Evolutionary conservation across 2,888 invertebrate genomes (phyloP).

Genomic region (Hydroisotoma schaefferi): DNA sequence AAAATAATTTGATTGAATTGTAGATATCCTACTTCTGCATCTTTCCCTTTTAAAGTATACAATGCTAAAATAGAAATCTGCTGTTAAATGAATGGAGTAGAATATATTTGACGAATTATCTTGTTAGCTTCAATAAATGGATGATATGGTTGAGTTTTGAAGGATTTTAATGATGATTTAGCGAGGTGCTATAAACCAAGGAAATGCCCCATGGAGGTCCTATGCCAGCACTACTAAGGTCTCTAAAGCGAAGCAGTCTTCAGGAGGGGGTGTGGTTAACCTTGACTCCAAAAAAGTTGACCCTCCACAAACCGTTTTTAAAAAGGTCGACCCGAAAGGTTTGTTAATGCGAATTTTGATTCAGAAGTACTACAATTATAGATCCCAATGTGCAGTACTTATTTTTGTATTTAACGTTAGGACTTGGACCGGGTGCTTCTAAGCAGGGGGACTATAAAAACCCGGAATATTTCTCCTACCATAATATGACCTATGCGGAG

Average conservation of each 20-base stretch:
- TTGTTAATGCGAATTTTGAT: not conserved
- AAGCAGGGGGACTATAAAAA: constrained; percentile 73
- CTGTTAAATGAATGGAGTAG: too few species aligned
- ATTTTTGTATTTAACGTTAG: constrained; percentile 50
- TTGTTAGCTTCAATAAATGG: too few species aligned
- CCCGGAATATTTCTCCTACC: constrained; percentile 81
- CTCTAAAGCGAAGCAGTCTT: not conserved
- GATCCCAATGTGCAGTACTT: not conserved
- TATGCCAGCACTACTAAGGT: constrained; percentile 10
- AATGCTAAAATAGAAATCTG: too few species aligned
- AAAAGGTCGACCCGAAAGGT: constrained; percentile 35
- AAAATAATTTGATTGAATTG: too few species aligned
- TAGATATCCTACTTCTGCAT: too few species aligned
- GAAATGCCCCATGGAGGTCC: constrained; percentile 17
- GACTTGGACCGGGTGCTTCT: constrained; percentile 70
- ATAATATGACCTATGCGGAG: constrained; percentile 72
- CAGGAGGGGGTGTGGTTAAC: constrained; percentile 3
- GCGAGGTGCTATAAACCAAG: constrained; percentile 22
- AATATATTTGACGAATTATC: too few species aligned
- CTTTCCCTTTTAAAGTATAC: too few species aligned
- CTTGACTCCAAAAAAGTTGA: constrained; percentile 26
- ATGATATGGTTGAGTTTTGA: too few species aligned
- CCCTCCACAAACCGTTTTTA: constrained; percentile 40
- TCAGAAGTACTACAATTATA: too few species aligned
- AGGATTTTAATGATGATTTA: too few species aligned